Evolutionary conservation across 2,888 invertebrate species (phyloP), one percentile per base, ranked within the genome.

Genomic region (Coelinius sp.): DNA sequence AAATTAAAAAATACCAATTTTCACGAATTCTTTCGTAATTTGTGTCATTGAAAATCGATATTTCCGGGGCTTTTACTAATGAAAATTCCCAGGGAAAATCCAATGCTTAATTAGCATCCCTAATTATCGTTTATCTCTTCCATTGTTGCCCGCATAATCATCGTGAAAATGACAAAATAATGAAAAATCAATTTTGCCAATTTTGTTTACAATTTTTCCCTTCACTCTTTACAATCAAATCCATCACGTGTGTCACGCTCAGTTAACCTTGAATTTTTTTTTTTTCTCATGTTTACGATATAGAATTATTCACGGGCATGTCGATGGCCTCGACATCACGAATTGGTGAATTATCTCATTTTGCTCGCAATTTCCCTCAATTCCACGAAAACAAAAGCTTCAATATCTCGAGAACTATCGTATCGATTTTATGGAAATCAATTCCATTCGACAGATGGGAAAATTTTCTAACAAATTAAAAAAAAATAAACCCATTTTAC

Each of bases 291-390:
- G 24, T 62, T 20, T 67, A 41, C 20, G 14, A 62, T 17, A 24
- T 31, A 35, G 35, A 44, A 27, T 14, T 17, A 35, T 71, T 66
- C 71, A 66, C 44, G 71, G 66, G 35, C 71, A 49, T 52, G 63
- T 46, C 38, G 63, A 52, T 27, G 71, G 65, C 67, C 71, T 71
- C 35, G 35, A 17, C 27, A 8, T 59, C 59, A 17, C 20, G 35
- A 31, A 8, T 20, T 20, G 17, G 7, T 7, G 35, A 59, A 41
- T 41, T 41, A 41, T 41, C 41, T 10, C 12, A n/a, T 41, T 41
- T 41, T 41, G 12, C 12, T 12, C 12, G 41, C 41, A 41, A 41
- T 41, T 41, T 41, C n/a, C 8, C 41, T 2, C 10, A 10, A 14
- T 46, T 46, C n/a, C 7, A 12, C 41, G 41, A 2, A 8, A 8